Base-by-base conservation (phyloP, 1,140 invertebrate species). In the Papilio xuthus region DNA sequence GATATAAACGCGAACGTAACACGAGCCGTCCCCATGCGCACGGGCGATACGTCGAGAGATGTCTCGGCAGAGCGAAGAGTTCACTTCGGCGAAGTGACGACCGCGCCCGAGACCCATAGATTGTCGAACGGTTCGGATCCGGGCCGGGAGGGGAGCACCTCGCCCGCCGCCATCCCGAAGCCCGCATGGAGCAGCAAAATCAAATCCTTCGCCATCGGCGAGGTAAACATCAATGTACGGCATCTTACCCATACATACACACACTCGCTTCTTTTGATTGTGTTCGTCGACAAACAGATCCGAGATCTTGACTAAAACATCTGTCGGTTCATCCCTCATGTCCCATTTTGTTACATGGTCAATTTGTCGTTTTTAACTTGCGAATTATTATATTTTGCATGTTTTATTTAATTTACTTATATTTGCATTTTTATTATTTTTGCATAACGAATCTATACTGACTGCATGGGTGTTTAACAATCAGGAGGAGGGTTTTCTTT, bases 171-270 rank as follows among this genome's bases (percentile, higher is more conserved):
- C 81, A 80, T 80, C 86, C 82, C 86, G 89, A 92, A 88, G 90
- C 92, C 91, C 87, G 88, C 89, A 89, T 90, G 90, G 92, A 94
- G 89, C 91, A 93, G 89, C 90, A 91, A 92, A 92, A 86, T 89
- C 87, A 93, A 94, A 94, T 87, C 92, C 91, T 93, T 93, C 86
- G 92, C 92, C 90, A 89, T 90, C 91, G 92, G 92, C 92, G 92
- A 93, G 92, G 92, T 93, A 93, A 93, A 85, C 85, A 90, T 90
- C 84, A 89, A 86, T 88, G 85, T 90, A 89, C 89, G 92, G 89
- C 88, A 91, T 91, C 82, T 85, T 86, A 89, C 81, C 86, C 85
- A 85, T 84, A 82, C 82, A 87, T 85, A 90, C 84, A 91, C 86
- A 87, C 89, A 85, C 60, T 28, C 60, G 91, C 91, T 93, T 93